Evolutionary conservation across 2,113 vertebrate genomes (phyloP).

Genomic region (Alligator sinensis): DNA sequence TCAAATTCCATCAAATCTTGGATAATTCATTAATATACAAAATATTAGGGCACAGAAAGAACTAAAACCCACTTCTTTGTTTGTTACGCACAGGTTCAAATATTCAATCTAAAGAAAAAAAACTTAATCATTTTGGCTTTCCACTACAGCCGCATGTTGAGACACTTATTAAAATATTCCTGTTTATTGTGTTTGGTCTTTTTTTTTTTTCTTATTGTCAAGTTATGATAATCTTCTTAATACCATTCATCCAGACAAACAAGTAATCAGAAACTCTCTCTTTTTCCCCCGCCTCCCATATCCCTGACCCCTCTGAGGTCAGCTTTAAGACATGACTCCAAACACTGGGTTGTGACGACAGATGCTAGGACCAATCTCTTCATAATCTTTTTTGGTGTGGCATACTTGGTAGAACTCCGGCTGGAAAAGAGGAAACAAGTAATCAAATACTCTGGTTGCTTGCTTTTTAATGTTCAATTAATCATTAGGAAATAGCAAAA

Average conservation of each 20-base stretch:
- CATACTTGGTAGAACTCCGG: slow-evolving; percentile 99
- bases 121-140: slow-evolving; percentile 83
- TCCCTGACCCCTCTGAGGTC: slow-evolving; percentile 69
- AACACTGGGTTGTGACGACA: slow-evolving; percentile 99
- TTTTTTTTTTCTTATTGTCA: slow-evolving; percentile 74
- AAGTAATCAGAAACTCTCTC: slow-evolving; percentile 79
- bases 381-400: slow-evolving; percentile 99
- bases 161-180: slow-evolving; percentile 86
- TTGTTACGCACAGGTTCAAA: slow-evolving; percentile 81
- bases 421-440: slow-evolving; percentile 71
- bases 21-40: slow-evolving; percentile 85
- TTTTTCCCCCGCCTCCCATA: slow-evolving; percentile 71
- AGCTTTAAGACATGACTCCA: slow-evolving; percentile 97
- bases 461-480: neutral
- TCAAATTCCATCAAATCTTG: slow-evolving; percentile 83
- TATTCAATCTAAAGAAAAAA: slow-evolving; percentile 83
- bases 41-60: slow-evolving; percentile 85
- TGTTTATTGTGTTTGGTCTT: slow-evolving; percentile 87
- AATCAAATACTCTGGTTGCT: neutral
- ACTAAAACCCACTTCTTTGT: slow-evolving; percentile 85
- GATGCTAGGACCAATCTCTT: slow-evolving; percentile 99
- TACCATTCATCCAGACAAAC: slow-evolving; percentile 83
- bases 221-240: slow-evolving; percentile 82
- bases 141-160: slow-evolving; percentile 82
- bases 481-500: neutral